phyloP scores from a whole-genome alignment of 1,140 invertebrate species.

The Drosophila albomicans region DNA sequence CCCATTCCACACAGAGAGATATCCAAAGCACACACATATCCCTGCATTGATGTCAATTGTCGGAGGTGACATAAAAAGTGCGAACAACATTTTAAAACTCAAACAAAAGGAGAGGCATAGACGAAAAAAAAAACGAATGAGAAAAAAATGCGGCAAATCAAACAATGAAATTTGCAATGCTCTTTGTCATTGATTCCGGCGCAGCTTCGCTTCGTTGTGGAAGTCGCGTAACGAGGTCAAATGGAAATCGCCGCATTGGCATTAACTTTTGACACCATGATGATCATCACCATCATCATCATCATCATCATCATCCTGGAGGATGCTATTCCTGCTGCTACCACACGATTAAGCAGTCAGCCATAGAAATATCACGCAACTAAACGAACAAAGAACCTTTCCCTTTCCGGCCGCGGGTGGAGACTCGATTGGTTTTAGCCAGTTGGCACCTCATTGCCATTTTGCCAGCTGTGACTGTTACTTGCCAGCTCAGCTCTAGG shows the following conservation, averaged over 20 bases:
- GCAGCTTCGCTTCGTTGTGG: constrained; percentile 10
- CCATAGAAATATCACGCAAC: constrained; percentile 80
- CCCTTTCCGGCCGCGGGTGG: constrained; percentile 24
- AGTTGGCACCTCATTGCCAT: constrained; percentile 55
- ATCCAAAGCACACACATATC: constrained; percentile 14
- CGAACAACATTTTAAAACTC: constrained; percentile 66
- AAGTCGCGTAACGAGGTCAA: constrained; percentile 77
- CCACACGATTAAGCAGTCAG: constrained; percentile 77
- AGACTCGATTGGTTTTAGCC: constrained; percentile 6
- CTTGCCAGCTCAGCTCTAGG: neutral
- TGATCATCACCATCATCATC: constrained; percentile 42
- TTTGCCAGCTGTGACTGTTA: constrained; percentile 41
- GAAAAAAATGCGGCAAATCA: constrained; percentile 32
- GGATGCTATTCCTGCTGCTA: constrained; percentile 22
- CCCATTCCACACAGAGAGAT: constrained; percentile 6
- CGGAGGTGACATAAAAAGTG: constrained; percentile 70
- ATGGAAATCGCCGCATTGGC: constrained; percentile 80
- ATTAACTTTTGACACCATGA: constrained; percentile 78
- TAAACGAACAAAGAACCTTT: constrained; percentile 73
- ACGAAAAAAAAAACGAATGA: neutral
- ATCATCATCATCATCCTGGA: neutral
- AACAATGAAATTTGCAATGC: constrained; percentile 63
- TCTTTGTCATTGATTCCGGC: constrained; percentile 59
- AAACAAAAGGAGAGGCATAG: constrained; percentile 54
- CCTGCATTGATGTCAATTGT: constrained; percentile 56